These are phyloP conservation scores for Habropoda laboriosa DNA, from an alignment of 1,140 invertebrate genomes.

Conservation along the genomic window DNA sequence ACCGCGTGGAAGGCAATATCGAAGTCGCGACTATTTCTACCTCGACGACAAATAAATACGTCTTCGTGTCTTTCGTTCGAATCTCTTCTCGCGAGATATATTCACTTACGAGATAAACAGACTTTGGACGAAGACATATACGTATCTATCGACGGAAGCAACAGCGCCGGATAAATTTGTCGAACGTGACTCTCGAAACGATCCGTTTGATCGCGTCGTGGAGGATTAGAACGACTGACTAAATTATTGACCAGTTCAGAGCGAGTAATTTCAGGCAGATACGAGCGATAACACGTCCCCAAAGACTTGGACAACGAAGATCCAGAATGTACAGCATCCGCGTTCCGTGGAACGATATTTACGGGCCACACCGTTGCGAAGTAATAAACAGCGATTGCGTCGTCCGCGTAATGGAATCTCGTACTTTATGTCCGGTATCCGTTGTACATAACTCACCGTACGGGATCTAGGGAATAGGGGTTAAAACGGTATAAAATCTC, in stretches of 20 bases:
- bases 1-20: not conserved
- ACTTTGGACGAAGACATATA: no score
- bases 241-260: not conserved
- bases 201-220: not conserved
- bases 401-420: not conserved
- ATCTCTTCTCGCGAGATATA: no score
- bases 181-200: not conserved
- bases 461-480: not conserved
- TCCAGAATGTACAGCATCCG: not conserved
- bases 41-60: not conserved
- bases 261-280: not conserved
- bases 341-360: not conserved
- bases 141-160: not conserved
- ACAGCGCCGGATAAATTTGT: not conserved
- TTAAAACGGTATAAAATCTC: not conserved
- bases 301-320: not conserved
- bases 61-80: not conserved
- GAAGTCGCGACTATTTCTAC: not conserved
- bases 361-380: not conserved
- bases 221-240: no score
- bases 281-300: not conserved
- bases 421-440: conserved; percentile 32
- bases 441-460: not conserved
- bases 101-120: no score
- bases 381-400: conserved; percentile 25